A percentile compares a stretch with the other conserved stretches of the same genome.
These are phyloP conservation scores for Prorops nasuta DNA, from an alignment of 1,140 invertebrate species.

Conservation along the genomic window DNA sequence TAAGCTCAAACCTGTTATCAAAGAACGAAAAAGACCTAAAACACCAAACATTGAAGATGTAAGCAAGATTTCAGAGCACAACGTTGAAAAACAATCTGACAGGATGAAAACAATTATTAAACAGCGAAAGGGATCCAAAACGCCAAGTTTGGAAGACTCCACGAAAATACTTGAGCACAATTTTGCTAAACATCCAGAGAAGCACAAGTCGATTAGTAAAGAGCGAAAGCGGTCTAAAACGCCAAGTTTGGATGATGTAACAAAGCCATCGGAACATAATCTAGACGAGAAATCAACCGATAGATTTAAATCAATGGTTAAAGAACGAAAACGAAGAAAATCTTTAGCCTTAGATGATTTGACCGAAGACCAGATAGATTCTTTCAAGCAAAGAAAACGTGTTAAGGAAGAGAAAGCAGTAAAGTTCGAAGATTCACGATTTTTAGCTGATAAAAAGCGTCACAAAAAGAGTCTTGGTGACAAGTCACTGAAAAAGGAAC, in stretches of 20 bases:
- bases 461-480: not conserved
- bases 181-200: too few species aligned
- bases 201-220: too few species aligned
- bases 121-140: not conserved
- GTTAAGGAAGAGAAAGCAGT: not conserved
- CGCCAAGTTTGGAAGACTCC: too few species aligned
- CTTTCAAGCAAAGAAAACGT: too few species aligned
- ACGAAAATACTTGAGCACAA: not conserved
- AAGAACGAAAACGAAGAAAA: not conserved
- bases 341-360: not conserved
- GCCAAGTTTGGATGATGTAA: too few species aligned
- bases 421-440: not conserved
- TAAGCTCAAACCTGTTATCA: not conserved
- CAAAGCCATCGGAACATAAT: too few species aligned
- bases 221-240: too few species aligned
- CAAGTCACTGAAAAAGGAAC: too few species aligned
- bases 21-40: not conserved
- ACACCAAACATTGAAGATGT: not conserved
- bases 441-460: not conserved
- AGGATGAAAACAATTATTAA: too few species aligned
- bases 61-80: not conserved
- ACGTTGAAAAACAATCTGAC: slow-evolving; percentile 5
- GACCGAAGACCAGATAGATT: too few species aligned
- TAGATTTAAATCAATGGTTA: not conserved
- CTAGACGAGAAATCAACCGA: not conserved